A percentile compares a stretch with the other conserved stretches of the same genome.
These are phyloP conservation scores for Athalia circularis DNA, from an alignment of 2,888 invertebrate genomes.

Conservation along the genomic window DNA sequence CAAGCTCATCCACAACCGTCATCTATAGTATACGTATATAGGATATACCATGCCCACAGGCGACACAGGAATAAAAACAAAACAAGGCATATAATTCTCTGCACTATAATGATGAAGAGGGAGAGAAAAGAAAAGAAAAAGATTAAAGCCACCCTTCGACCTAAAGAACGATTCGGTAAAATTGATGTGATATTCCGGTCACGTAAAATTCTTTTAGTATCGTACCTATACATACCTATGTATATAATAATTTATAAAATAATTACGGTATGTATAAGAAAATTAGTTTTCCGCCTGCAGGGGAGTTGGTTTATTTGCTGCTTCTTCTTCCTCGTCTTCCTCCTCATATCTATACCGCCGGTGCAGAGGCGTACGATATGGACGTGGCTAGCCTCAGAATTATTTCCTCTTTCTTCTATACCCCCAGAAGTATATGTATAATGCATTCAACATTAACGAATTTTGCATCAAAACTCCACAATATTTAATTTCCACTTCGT, in stretches of 20 bases:
- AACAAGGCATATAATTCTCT: too few relatives aligned
- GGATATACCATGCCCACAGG: too few relatives aligned
- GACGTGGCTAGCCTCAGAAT: slow-evolving; percentile 40
- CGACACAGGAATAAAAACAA: too few relatives aligned
- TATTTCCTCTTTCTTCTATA: slow-evolving; percentile 14
- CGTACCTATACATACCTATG: too few relatives aligned
- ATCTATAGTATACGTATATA: too few relatives aligned
- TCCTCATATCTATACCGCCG: too few relatives aligned
- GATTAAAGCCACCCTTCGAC: slow-evolving; percentile 2
- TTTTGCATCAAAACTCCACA: slow-evolving; percentile 28
- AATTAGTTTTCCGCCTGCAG: slow-evolving; percentile 37
- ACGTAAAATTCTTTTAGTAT: slow-evolving; percentile 34
- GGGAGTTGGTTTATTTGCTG: slow-evolving; percentile 4
- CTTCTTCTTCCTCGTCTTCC: background rate
- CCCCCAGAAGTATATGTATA: too few relatives aligned
- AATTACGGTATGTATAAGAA: slow-evolving; percentile 41
- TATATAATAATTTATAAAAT: slow-evolving; percentile 35
- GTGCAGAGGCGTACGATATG: background rate
- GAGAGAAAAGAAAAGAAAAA: background rate
- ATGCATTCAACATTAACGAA: background rate
- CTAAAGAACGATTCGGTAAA: slow-evolving; percentile 21
- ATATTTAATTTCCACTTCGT: slow-evolving; percentile 12
- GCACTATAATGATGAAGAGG: background rate
- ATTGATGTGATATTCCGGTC: slow-evolving; percentile 23
- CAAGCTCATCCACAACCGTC: too few relatives aligned